Percentiles rank a stretch among this genome's conserved stretches.
phyloP scores from a whole-genome alignment of 2,797 vertebrate genomes.

The Chelonia mydas region DNA sequence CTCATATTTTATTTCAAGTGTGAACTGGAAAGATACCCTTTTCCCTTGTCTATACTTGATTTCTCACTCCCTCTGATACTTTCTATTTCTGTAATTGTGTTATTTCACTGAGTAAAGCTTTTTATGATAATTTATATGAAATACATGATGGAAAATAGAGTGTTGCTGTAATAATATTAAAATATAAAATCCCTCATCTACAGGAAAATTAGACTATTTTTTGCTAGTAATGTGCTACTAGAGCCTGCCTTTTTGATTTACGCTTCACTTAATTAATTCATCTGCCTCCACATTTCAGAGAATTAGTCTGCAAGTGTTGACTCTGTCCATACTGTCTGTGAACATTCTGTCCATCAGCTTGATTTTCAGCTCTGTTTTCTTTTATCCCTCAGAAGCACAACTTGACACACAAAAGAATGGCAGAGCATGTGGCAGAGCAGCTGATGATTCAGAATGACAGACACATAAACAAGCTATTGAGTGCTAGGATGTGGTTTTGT shows the following conservation, averaged over 20 bases:
- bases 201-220: not conserved
- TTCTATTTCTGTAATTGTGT: not conserved
- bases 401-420: not conserved
- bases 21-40: not conserved
- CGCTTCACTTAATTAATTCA: not conserved
- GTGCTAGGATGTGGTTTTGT: accelerated
- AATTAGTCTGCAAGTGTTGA: not conserved
- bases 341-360: not conserved
- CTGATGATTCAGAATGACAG: constrained; percentile 19
- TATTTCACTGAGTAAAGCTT: not conserved
- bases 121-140: not conserved
- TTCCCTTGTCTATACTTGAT: not conserved
- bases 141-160: not conserved
- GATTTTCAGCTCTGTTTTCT: constrained; percentile 29
- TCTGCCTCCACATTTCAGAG: not conserved
- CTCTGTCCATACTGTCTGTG: not conserved
- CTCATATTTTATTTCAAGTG: not conserved
- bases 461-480: constrained; percentile 3
- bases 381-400: constrained; percentile 33
- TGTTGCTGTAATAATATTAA: not conserved
- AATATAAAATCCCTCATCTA: not conserved
- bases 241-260: constrained; percentile 4
- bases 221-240: not conserved
- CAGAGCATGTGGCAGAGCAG: constrained; percentile 11
- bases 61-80: not conserved